Percentiles rank a stretch among this genome's conserved stretches.
Conservation (phyloP, 2,888 invertebrate genomes). For the Physocephala rufipes region DNA sequence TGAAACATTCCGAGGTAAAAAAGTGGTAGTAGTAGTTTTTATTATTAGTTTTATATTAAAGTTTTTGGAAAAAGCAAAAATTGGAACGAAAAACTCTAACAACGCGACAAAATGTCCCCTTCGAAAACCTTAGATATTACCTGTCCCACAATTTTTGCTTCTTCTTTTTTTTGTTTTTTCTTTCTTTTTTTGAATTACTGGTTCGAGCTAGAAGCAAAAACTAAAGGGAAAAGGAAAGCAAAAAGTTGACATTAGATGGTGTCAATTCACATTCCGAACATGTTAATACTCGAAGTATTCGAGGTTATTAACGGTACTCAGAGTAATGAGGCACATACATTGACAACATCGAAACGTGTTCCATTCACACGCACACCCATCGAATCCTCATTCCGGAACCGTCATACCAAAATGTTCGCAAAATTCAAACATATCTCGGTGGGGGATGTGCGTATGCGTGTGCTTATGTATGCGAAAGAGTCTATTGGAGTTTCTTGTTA, state of each 20-base stretch:
- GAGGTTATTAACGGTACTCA: conserved; percentile 26
- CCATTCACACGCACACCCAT: not conserved
- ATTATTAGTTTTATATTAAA: not conserved
- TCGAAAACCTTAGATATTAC: not conserved
- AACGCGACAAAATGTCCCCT: not conserved
- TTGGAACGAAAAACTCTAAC: not conserved
- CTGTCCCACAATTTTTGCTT: not conserved
- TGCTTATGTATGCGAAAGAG: too few relatives aligned
- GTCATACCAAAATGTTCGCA: too few relatives aligned
- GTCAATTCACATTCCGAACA: conserved; percentile 5
- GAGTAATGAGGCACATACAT: conserved; percentile 25
- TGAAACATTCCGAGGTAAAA: conserved; percentile 84
- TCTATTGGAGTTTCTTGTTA: too few relatives aligned
- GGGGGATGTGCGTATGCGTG: too few relatives aligned
- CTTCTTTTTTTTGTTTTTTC: not conserved
- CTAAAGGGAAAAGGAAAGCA: not conserved
- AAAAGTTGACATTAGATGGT: not conserved
- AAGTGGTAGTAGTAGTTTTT: not conserved
- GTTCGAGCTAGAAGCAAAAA: not conserved
- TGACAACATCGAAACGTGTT: conserved; percentile 25
- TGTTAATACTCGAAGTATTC: conserved; percentile 17
- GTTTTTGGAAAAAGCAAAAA: not conserved
- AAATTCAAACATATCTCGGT: too few relatives aligned
- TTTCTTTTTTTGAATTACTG: too few relatives aligned
- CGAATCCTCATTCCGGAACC: not conserved